Conservation (phyloP, 1,140 invertebrate genomes). For the Cydia strobilella region DNA sequence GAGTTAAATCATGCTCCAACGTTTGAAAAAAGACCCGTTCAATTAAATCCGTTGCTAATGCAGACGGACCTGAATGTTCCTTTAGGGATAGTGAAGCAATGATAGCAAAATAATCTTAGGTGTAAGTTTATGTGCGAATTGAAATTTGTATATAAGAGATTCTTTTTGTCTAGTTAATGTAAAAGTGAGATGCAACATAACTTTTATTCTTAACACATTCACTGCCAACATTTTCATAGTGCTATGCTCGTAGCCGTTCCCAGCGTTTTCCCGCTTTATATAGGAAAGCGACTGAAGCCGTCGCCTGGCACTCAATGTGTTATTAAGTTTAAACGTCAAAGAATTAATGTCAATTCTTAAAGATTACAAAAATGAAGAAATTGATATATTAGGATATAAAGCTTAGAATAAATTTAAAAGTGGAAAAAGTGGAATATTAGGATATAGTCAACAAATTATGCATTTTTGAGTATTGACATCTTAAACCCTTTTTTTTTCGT, state of each 20-base stretch:
- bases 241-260: no score
- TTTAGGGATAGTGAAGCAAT: constrained; percentile 64
- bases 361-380: not conserved
- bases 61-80: constrained; percentile 60
- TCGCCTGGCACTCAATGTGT: no score
- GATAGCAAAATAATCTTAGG: constrained; percentile 46
- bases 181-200: not conserved
- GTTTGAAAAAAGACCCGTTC: constrained; percentile 34
- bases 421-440: no score
- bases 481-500: no score
- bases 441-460: no score
- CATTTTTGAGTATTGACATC: no score
- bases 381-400: no score
- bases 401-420: no score
- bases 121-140: constrained; percentile 36
- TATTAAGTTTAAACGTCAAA: not conserved
- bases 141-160: constrained; percentile 42
- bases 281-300: no score
- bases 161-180: constrained; percentile 35
- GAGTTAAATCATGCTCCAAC: constrained; percentile 39
- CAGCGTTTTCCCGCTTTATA: no score
- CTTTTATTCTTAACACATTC: constrained; percentile 8
- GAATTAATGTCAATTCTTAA: not conserved
- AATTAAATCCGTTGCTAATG: constrained; percentile 58
- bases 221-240: not conserved